Percentiles rank a stretch among this genome's conserved stretches.
These are phyloP conservation scores for Mythimna albipuncta DNA, from an alignment of 2,888 invertebrate genomes.

Conservation along the genomic window DNA sequence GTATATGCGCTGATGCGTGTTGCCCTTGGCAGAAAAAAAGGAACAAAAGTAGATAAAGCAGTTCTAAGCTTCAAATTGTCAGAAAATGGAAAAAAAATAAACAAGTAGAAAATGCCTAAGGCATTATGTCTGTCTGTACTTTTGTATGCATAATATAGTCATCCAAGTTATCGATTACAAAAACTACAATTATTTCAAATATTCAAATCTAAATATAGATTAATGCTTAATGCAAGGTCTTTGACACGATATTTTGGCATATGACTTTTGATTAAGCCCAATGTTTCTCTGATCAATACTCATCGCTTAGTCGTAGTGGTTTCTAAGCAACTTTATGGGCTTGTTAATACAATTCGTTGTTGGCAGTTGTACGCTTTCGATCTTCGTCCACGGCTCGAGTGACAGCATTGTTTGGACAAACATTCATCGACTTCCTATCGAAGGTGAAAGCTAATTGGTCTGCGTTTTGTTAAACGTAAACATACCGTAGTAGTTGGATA, in stretches of 20 bases:
- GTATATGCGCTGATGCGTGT: too few relatives aligned
- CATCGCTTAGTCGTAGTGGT: conserved; percentile 31
- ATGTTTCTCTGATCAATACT: conserved; percentile 38
- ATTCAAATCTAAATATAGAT: conserved; percentile 7
- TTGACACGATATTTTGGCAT: conserved; percentile 10
- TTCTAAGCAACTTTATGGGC: conserved; percentile 70
- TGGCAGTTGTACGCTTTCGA: conserved; percentile 61
- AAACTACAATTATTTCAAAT: not conserved
- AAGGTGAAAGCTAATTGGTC: conserved; percentile 56
- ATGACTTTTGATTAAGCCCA: conserved; percentile 18
- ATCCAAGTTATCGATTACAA: not conserved
- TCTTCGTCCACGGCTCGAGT: conserved; percentile 44
- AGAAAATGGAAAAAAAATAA: not conserved
- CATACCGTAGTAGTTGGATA: not conserved
- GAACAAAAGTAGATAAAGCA: too few relatives aligned
- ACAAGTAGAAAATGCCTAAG: not conserved
- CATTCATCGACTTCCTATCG: conserved; percentile 64
- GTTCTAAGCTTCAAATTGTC: too few relatives aligned
- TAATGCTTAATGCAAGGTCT: conserved; percentile 14
- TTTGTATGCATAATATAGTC: too few relatives aligned
- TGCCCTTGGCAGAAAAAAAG: too few relatives aligned
- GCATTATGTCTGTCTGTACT: too few relatives aligned
- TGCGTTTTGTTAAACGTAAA: conserved; percentile 31
- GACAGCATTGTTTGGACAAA: conserved; percentile 68
- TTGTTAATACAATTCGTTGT: conserved; percentile 65